A percentile compares a stretch with the other conserved stretches of the same genome.
Conservation (phyloP, 2,113 vertebrate species). For the Numida meleagris region DNA sequence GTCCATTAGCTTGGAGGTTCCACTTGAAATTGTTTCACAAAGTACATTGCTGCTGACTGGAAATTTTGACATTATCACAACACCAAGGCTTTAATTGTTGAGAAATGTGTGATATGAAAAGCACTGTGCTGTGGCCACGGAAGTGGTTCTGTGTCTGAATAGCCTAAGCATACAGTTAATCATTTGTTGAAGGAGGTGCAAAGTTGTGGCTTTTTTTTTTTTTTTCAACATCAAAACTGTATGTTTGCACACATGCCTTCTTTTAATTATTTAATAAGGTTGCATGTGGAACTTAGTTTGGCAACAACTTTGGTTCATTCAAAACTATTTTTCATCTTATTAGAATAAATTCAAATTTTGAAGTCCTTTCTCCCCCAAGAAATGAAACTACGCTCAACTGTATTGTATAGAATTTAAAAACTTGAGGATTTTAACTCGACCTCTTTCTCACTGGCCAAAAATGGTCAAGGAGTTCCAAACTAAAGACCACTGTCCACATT, state of each 20-base stretch:
- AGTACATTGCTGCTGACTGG: neutral
- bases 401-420: neutral
- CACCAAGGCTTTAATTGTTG: neutral
- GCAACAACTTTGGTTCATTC: neutral
- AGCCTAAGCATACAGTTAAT: conserved; percentile 3
- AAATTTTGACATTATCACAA: conserved; percentile 16
- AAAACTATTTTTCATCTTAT: conserved; percentile 2
- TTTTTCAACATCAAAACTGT: conserved; percentile 1
- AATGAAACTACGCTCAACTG: neutral
- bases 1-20: neutral
- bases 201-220: neutral
- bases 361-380: neutral
- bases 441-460: neutral
- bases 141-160: neutral
- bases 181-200: neutral
- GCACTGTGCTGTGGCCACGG: neutral
- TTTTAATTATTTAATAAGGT: neutral
- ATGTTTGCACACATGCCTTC: neutral
- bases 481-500: neutral
- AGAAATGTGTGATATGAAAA: conserved; percentile 48
- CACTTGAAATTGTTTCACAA: conserved; percentile 34
- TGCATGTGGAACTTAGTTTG: neutral
- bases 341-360: neutral
- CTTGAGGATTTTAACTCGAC: neutral
- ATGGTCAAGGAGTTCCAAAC: neutral